Evolutionary conservation across 2,888 invertebrate species (phyloP).

Genomic region (Hirtodrosophila alboralis): DNA sequence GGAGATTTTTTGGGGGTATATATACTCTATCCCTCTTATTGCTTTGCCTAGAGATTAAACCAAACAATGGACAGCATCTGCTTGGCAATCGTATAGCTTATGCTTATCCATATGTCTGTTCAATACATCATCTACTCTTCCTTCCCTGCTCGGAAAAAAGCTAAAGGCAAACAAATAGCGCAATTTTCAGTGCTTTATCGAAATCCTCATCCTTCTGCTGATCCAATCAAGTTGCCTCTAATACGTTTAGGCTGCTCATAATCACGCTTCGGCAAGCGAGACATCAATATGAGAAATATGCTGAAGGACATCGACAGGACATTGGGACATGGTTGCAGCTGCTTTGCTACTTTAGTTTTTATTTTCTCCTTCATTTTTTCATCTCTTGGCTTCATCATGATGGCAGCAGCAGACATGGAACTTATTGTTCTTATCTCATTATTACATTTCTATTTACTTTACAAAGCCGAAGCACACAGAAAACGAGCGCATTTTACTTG

Average conservation of each 20-base stretch:
- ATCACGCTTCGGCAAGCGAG: constrained; percentile 66
- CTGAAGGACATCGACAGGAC: constrained; percentile 16
- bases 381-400: constrained; percentile 14
- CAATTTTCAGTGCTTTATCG: constrained; percentile 46
- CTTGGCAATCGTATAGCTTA: constrained; percentile 44
- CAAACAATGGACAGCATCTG: constrained; percentile 48
- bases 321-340: constrained; percentile 16
- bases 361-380: background rate
- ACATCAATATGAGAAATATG: constrained; percentile 50
- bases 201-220: background rate
- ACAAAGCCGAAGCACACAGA: constrained; percentile 14
- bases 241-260: constrained; percentile 75
- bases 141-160: too few relatives aligned
- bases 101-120: constrained; percentile 53
- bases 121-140: constrained; percentile 59
- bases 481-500: constrained; percentile 2
- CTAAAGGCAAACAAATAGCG: constrained; percentile 60
- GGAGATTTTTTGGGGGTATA: constrained; percentile 22
- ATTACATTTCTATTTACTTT: constrained; percentile 74
- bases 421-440: constrained; percentile 77
- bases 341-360: constrained; percentile 1
- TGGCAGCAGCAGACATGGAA: constrained; percentile 32
- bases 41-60: constrained; percentile 55
- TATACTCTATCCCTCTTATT: constrained; percentile 9
- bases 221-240: constrained; percentile 60